Base-by-base conservation (phyloP, 2,888 invertebrate genomes). In the Malachius bipustulatus region DNA sequence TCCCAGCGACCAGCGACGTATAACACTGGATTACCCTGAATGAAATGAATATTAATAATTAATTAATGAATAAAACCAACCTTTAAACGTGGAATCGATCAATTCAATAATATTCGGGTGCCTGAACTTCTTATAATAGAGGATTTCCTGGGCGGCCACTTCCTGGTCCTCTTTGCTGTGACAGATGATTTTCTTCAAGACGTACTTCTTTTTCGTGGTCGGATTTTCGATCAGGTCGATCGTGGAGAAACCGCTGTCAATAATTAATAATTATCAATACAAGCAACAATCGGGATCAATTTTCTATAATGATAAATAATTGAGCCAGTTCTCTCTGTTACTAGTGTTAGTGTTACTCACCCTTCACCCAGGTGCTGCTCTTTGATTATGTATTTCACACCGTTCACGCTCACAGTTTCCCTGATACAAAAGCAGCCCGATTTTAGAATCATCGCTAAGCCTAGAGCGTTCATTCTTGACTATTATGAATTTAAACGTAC, bases 281-380 rank as follows among this genome's bases (percentile, higher is more conserved):
- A n/a, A n/a, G n/a, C n/a, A n/a, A n/a, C n/a, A n/a, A n/a, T n/a
- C n/a, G n/a, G n/a, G n/a, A n/a, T n/a, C n/a, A n/a, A n/a, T n/a
- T n/a, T n/a, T n/a, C n/a, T n/a, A n/a, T n/a, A n/a, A n/a, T n/a
- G n/a, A n/a, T n/a, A n/a, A n/a, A n/a, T n/a, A n/a, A n/a, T n/a
- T n/a, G n/a, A n/a, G n/a, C n/a, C n/a, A n/a, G n/a, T n/a, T n/a
- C n/a, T n/a, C n/a, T n/a, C n/a, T n/a, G n/a, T n/a, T n/a, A n/a
- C n/a, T n/a, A n/a, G n/a, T n/a, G n/a, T n/a, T n/a, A n/a, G n/a
- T n/a, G 16, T 38, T 19, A 59, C 63, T 64, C 65, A 74, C 83
- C 84, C 85, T 63, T 82, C 79, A 33, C 82, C 84, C 30, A 87
- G 66, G 49, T 76, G 69, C 51, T 82, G 80, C n/a, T n/a, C n/a